Percentiles rank a stretch among this genome's conserved stretches.
Evolutionary conservation across 2,888 invertebrate species (phyloP).

Genomic region (Elegia similella): DNA sequence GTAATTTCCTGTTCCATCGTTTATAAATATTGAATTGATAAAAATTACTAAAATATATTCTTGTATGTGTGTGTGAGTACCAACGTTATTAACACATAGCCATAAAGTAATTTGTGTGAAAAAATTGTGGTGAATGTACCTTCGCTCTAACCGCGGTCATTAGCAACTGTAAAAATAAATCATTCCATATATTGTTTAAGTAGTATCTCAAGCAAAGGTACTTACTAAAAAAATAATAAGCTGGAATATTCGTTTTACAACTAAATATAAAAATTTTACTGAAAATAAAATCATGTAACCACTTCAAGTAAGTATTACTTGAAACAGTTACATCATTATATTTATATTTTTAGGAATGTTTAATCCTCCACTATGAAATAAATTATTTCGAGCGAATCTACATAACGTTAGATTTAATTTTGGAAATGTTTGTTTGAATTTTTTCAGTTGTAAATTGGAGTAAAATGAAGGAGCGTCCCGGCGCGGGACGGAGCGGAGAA

Average conservation of each 20-base stretch:
- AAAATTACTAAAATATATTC: not conserved
- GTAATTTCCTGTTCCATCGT: slow-evolving; percentile 15
- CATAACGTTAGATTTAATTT: slow-evolving; percentile 55
- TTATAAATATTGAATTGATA: slow-evolving; percentile 10
- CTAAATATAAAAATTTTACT: too few relatives aligned
- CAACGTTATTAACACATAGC: not conserved
- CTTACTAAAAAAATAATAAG: not conserved
- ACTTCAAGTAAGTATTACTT: too few relatives aligned
- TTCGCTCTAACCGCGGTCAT: not conserved
- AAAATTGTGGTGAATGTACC: not conserved
- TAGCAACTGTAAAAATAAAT: not conserved
- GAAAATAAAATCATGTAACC: too few relatives aligned
- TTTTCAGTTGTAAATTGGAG: slow-evolving; percentile 81
- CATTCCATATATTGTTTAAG: not conserved
- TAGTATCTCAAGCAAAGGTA: not conserved
- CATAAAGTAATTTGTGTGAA: not conserved
- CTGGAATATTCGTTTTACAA: not conserved
- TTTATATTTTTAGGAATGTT: not conserved
- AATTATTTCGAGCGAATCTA: not conserved
- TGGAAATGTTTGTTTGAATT: slow-evolving; percentile 72
- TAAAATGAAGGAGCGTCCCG: slow-evolving; percentile 81
- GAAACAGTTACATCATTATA: too few relatives aligned
- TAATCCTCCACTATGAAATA: not conserved
- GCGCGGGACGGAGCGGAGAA: slow-evolving; percentile 71
- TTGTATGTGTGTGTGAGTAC: not conserved